Evolutionary conservation across 2,888 invertebrate genomes (phyloP).

Genomic region (Eumerus sabulonum): DNA sequence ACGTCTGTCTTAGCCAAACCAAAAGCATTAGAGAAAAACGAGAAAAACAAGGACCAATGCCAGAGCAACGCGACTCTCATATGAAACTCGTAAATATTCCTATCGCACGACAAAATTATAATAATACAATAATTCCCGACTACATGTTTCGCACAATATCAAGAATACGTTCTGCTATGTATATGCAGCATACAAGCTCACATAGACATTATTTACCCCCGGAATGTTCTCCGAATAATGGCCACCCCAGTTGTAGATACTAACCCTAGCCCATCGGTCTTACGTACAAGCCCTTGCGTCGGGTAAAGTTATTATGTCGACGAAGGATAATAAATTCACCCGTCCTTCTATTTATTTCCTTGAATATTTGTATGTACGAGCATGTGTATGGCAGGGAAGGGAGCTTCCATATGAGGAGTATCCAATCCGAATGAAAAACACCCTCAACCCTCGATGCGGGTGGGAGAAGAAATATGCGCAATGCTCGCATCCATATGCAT

Average conservation of each 20-base stretch:
- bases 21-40: no score
- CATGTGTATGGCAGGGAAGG: conserved; percentile 17
- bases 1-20: conserved; percentile 10
- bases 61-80: conserved; percentile 21
- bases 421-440: conserved; percentile 59
- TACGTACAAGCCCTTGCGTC: conserved; percentile 13
- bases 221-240: conserved; percentile 50
- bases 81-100: conserved; percentile 65
- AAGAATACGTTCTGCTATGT: conserved; percentile 53
- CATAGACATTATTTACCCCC: conserved; percentile 63
- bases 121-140: conserved; percentile 28
- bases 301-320: conserved; percentile 55
- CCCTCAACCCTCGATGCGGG: conserved; percentile 21
- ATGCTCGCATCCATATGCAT: conserved; percentile 51
- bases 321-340: conserved; percentile 63
- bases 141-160: conserved; percentile 56
- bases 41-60: conserved; percentile 16
- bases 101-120: conserved; percentile 65
- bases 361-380: conserved; percentile 2
- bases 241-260: conserved; percentile 35
- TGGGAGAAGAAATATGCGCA: conserved; percentile 53
- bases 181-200: conserved; percentile 47
- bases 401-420: conserved; percentile 53
- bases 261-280: conserved; percentile 29
- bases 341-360: conserved; percentile 26